Conservation (phyloP, 2,888 invertebrate species). For the Penaeus monodon region DNA sequence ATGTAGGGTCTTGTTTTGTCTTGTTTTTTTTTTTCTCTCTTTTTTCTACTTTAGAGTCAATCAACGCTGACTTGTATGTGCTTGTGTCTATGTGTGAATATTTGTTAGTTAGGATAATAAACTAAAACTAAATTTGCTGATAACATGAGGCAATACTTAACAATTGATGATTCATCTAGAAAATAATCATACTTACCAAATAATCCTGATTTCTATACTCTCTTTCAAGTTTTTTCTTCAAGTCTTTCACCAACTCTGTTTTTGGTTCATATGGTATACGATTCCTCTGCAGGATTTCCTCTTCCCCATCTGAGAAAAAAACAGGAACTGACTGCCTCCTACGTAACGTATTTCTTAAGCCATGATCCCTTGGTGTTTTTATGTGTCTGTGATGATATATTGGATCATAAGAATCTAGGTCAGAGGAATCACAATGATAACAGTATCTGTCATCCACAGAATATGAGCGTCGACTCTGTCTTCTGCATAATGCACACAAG, state of each 20-base stretch:
- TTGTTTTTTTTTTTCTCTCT: too few relatives aligned
- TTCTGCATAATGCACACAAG: too few relatives aligned
- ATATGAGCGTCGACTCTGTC: too few relatives aligned
- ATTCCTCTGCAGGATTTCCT: neutral
- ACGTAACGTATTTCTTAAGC: neutral
- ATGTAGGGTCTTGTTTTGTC: too few relatives aligned
- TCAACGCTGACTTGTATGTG: too few relatives aligned
- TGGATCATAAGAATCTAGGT: neutral
- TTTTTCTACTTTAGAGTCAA: too few relatives aligned
- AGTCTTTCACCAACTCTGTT: constrained; percentile 40
- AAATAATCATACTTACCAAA: constrained; percentile 26
- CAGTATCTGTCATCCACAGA: too few relatives aligned
- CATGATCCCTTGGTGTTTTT: neutral
- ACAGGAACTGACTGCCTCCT: constrained; percentile 6
- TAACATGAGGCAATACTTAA: neutral
- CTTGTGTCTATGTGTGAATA: too few relatives aligned
- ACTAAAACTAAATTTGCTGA: neutral
- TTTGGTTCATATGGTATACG: constrained; percentile 45
- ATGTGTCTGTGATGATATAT: neutral
- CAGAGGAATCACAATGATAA: too few relatives aligned
- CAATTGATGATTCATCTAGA: neutral
- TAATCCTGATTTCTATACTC: constrained; percentile 25
- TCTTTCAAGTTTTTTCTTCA: constrained; percentile 40
- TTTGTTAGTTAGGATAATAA: too few relatives aligned
- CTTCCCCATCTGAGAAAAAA: constrained; percentile 9